Evolutionary conservation across 2,888 invertebrate species (phyloP), one percentile per base, ranked within the genome.

Genomic region (Aporophyla lueneburgensis): DNA sequence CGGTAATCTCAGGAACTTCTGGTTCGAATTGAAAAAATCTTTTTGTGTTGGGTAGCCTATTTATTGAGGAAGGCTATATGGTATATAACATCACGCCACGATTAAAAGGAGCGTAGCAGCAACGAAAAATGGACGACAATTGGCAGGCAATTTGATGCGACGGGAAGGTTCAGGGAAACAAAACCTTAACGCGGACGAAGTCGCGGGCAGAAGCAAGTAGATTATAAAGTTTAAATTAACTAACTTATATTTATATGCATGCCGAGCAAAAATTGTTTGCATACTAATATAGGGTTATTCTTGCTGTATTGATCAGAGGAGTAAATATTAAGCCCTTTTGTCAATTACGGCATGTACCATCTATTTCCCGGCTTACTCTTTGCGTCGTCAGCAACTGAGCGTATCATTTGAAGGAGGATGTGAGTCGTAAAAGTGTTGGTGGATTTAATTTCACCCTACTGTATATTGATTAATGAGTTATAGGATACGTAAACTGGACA

Each of bases 371-470:
- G 58, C 10, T 54, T 80, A 74, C 21, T 83, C 83, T 82, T 27
- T 84, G 81, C 2, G 40, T 46, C 61, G 16, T 71, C 74, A 67
- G 62, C 65, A 69, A 74, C 85, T 58, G 59, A 82, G 72, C 86
- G 80, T 88, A 89, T 89, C 81, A 87, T 93, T 93, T 91, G 88
- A 93, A 95, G 93, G 94, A 95, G 95, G 95, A 96, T 94, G 94
- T 93, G 87, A 92, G 92, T 94, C 95, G 94, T 95, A 95, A 95
- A 95, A 93, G 91, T 91, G 93, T 94, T 94, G 94, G 94, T 95
- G 91, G 90, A 92, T 94, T 95, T 95, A 94, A 96, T 96, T 96
- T 95, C 94, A 94, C 95, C 95, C 93, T 92, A 92, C 92, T 92
- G 93, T 74, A 78, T 65, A 83, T 40, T 68, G 91, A 94, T 91